Conservation (phyloP, 2,113 vertebrate species). For the Upupa epops region DNA sequence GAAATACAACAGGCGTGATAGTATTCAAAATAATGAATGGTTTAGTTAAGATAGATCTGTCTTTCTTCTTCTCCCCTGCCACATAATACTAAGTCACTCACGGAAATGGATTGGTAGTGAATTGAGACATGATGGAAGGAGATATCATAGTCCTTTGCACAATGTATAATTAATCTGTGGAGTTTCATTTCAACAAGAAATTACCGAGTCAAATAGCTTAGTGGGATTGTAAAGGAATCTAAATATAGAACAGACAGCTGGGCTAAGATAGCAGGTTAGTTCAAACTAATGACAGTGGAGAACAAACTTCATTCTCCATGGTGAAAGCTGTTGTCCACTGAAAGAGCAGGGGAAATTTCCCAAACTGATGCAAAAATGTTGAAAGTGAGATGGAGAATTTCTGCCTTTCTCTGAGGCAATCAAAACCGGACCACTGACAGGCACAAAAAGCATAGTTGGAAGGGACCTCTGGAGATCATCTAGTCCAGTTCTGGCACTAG, state of each 20-base stretch:
- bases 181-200: constrained; percentile 33
- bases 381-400: background rate
- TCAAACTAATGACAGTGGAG: background rate
- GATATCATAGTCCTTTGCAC: background rate
- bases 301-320: background rate
- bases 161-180: background rate
- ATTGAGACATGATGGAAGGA: constrained; percentile 9
- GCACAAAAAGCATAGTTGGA: background rate
- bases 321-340: background rate
- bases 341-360: background rate
- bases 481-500: too few relatives aligned
- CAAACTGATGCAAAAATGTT: background rate
- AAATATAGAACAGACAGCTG: background rate
- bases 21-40: constrained; percentile 30
- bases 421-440: background rate
- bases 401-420: background rate
- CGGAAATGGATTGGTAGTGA: constrained; percentile 2
- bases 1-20: background rate
- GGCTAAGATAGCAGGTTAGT: constrained; percentile 11
- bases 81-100: background rate
- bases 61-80: background rate
- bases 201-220: background rate
- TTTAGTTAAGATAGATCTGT: constrained; percentile 23
- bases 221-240: constrained; percentile 23
- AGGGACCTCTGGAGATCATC: too few relatives aligned